Evolutionary conservation across 2,113 vertebrate species (phyloP), one percentile per base, ranked within the genome.

Genomic region (Solea solea): DNA sequence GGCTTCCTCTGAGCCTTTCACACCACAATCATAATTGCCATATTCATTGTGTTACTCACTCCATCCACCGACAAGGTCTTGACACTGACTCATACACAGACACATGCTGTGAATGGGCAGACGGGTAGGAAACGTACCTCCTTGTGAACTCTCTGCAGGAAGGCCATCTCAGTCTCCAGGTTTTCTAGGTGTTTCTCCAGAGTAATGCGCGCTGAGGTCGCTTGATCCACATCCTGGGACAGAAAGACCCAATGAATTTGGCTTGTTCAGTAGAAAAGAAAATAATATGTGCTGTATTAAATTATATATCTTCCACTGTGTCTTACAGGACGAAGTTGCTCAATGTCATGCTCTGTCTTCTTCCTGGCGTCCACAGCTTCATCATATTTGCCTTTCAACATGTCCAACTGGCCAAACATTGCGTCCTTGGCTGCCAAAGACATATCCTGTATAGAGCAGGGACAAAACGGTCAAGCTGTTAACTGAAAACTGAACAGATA

Each of bases 71-170:
- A 12, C 1, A 10, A 2, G 11, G 21, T 39, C 52, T 55, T 41
- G 42, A 27, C 2, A 7, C 34, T 57, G 53, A 78, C 58, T 60
- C 27, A 42, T 15, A 48, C 16, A 48, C 14, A 16, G 28, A 28
- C 11, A 11, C 45, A 2, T 51, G 44, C 21, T n/a, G 21, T 4
- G 4, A 11, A 39, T 7, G 8, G 41, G 66, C 7, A 39, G 40
- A 39, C 53, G 16, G 41, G 28, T 10, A 34, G 11, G 34, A 52
- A n/a, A 46, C 50, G 5, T 84, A 95, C 94, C 93, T 95, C 91
- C 72, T 91, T 92, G 48, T 95, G 92, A 82, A 94, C 91, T 79
- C 89, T 91, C 72, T 88, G 86, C 13, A 92, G 81, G 78, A 94
- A 95, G 63, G 81, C 72, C 58, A 93, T 80, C 87, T 91, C 86